These are phyloP conservation scores for Agapornis roseicollis DNA, from an alignment of 2,113 vertebrate species.

Conservation along the genomic window DNA sequence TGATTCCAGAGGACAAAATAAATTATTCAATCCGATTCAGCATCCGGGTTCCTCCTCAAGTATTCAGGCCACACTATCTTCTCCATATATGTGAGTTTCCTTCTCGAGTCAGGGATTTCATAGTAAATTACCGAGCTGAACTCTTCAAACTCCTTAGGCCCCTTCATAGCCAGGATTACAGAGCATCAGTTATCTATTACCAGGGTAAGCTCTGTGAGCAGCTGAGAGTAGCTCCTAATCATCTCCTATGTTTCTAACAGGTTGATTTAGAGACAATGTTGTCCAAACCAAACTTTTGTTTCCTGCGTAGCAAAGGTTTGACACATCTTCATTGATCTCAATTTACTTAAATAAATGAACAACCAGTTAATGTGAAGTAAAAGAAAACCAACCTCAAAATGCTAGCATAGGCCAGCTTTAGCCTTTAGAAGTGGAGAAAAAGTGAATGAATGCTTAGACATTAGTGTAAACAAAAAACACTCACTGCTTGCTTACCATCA, in stretches of 20 bases:
- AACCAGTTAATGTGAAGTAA: not conserved
- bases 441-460: not conserved
- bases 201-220: not conserved
- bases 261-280: not conserved
- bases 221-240: not conserved
- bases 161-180: not conserved
- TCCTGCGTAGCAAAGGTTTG: not conserved
- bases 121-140: not conserved
- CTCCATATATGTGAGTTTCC: not conserved
- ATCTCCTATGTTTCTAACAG: not conserved
- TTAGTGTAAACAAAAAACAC: not conserved
- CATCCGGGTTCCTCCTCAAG: not conserved
- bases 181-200: not conserved
- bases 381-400: not conserved
- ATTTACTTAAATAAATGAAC: not conserved
- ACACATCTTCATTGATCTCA: not conserved
- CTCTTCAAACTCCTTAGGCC: not conserved
- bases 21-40: not conserved
- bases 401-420: not conserved
- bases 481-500: not conserved
- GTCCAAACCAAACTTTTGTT: not conserved
- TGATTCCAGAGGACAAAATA: not conserved
- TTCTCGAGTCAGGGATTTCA: not conserved
- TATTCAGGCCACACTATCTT: not conserved
- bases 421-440: not conserved